Conservation (phyloP, 2,797 vertebrate genomes). For the Eupleurogrammus muticus region DNA sequence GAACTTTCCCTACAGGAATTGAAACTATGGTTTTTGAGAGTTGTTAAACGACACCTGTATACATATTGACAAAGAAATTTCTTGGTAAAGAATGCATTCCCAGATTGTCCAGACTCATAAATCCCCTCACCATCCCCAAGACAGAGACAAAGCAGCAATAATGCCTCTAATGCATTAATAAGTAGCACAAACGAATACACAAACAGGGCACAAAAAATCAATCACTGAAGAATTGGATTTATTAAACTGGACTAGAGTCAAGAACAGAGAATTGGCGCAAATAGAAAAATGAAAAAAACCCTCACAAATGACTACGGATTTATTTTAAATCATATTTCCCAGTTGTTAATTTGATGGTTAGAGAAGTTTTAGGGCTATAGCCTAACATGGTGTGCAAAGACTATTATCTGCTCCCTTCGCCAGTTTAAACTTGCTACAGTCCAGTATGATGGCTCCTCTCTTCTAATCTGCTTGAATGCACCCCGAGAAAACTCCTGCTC, state of each 20-base stretch:
- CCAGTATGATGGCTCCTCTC: constrained; percentile 32
- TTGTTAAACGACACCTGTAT: too few species aligned
- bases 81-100: too few species aligned
- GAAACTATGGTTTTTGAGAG: too few species aligned
- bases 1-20: too few species aligned
- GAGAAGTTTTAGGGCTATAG: constrained; percentile 15
- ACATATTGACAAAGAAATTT: too few species aligned
- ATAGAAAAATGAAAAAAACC: constrained; percentile 28
- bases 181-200: constrained; percentile 33
- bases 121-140: constrained; percentile 38
- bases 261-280: constrained; percentile 36
- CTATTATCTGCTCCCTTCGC: constrained; percentile 18
- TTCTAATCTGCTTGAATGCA: constrained; percentile 61
- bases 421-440: constrained; percentile 17
- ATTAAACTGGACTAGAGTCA: constrained; percentile 36
- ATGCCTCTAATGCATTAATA: constrained; percentile 47
- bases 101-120: constrained; percentile 31
- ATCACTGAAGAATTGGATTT: constrained; percentile 33
- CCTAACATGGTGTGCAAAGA: constrained; percentile 20
- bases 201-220: constrained; percentile 34
- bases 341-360: constrained; percentile 38
- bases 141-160: constrained; percentile 58
- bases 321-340: constrained; percentile 38
- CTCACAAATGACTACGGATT: constrained; percentile 21
- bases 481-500: constrained; percentile 39